Evolutionary conservation across 2,797 vertebrate species (phyloP).

Genomic region (Eulemur mongoz): DNA sequence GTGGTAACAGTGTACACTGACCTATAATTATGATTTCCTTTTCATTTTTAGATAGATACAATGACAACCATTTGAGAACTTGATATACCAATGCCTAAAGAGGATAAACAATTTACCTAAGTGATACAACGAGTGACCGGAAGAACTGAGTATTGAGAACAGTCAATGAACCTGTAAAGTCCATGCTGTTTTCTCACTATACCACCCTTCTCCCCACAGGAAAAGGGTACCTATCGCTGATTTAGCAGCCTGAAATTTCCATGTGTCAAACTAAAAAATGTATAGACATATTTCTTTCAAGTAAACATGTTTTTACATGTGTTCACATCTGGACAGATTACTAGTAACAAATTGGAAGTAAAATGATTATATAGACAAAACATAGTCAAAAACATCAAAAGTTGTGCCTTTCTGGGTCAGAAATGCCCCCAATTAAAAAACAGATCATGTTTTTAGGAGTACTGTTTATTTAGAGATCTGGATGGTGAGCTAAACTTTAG

Average conservation of each 20-base stretch:
- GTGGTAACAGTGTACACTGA: background rate
- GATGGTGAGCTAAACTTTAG: background rate
- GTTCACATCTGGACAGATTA: background rate
- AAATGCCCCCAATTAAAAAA: background rate
- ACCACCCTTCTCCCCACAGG: background rate
- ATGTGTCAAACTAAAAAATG: background rate
- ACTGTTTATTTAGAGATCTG: background rate
- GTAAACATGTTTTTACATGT: background rate
- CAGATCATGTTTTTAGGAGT: background rate
- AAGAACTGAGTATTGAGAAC: background rate
- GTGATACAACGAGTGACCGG: background rate
- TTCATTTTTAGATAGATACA: background rate
- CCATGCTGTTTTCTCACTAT: background rate
- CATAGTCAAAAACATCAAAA: background rate
- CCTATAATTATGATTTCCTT: background rate
- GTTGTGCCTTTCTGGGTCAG: background rate
- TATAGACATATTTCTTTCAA: background rate
- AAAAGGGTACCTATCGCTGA: background rate
- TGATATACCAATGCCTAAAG: background rate
- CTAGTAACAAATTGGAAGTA: background rate
- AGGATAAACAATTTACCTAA: background rate
- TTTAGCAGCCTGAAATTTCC: background rate
- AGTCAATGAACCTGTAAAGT: background rate
- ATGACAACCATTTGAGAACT: background rate
- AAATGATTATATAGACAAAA: background rate